Evolutionary conservation across 2,113 vertebrate species (phyloP), one percentile per base, ranked within the genome.

Genomic region (Isichthys henryi): DNA sequence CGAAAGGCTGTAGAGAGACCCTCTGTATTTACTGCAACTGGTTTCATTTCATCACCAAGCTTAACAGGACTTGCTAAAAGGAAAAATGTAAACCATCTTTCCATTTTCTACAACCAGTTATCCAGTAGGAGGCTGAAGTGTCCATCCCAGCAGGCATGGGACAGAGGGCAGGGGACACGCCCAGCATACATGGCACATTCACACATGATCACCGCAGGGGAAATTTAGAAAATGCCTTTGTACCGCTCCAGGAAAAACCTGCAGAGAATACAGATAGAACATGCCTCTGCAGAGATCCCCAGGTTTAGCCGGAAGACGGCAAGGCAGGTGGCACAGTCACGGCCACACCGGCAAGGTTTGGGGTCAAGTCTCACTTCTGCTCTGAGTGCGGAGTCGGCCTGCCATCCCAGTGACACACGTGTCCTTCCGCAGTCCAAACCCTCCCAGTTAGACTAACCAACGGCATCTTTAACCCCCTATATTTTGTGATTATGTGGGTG

Each of bases 1-100:
- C 2, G 39, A 43, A 19, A 43, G 35, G 31, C 74, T 80, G 74
- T 3, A 19, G 9, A 43, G 31, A 17, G 5, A 80, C 43, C 35
- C 62, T 70, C 27, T 11, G 3, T 31, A 31, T 70, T 70, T 31
- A 70, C 27, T 1, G 27, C 62, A 31, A 70, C 27, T 70, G 3
- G n/a, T 70, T 31, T 13, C 19, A 62, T 62, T n/a, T 31, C 48
- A 85, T 66, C 35, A 70, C 88, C 31, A 90, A 74, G 88, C 80
- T 39, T 43, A 82, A 70, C 43, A 88, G 10, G 17, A 31, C n/a
- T 48, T 58, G 58, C 31, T 0, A 82, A 58, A 89, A 88, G 89
- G 39, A 84, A 70, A 70, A 13, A 70, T 27, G 62, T 27, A 27
- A 27, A 35, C 0, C 46, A 21, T 53, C 31, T 45, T 80, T 49